Base-by-base conservation (phyloP, 2,888 invertebrate genomes). In the Sinohyriopsis cumingii region DNA sequence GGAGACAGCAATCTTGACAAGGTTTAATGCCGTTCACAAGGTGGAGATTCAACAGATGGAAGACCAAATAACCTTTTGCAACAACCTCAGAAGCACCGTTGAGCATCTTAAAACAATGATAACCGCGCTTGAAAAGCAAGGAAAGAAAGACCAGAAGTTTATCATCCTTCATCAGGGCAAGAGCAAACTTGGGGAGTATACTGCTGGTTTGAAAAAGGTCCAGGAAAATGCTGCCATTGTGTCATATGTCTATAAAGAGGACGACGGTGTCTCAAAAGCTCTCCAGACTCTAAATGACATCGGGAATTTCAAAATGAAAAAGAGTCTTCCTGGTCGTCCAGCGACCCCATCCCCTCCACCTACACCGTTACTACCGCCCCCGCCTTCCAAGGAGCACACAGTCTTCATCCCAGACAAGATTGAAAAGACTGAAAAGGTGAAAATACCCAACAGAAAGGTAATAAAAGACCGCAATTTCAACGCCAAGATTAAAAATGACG, bases 1-100 rank as follows among this genome's bases (percentile, higher is more conserved):
- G 22, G 77, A 77, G 59, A 56, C 77, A 3, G 73, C 75, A 54
- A 75, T 77, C 6, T 65, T 68, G 9, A 65, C 77, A 1, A 77
- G 73, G 55, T 77, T 77, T 55, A 71, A 72, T 45, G 75, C 75
- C 12, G 64, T 77, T 12, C 71, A 70, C 59, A 69, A 77, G 24
- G 75, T 73, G 3, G 77, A 77, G 33, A 72, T 68, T 61, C 69
- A 75, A 1, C 73, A 75, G 28, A 61, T 77, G 12, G 71, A 77
- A 59, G 77, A 77, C 60, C 77, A 77, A 60, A 71, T 77, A 6
- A 73, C 73, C 22, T 77, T 72, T 33, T 77, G 77, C 67, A 77
- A 77, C 63, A 75, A 75, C 54, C 73, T 77, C 3, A 75, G 73
- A 53, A 77, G 75, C 53, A 75, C 75, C 2, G 75, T 75, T 75